Conservation (phyloP, 2,113 vertebrate genomes). For the Sylvia atricapilla region DNA sequence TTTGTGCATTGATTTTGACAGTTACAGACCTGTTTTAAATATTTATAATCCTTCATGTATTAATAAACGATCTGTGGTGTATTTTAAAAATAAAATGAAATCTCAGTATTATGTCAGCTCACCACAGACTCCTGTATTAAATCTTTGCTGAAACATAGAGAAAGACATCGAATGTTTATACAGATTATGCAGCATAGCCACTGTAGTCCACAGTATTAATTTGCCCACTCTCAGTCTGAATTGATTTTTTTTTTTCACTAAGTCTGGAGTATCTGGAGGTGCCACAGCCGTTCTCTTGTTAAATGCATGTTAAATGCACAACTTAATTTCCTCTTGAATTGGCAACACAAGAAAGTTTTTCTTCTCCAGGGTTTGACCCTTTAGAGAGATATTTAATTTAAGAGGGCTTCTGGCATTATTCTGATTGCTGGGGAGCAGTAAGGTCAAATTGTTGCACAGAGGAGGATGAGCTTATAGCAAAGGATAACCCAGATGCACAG, state of each 20-base stretch:
- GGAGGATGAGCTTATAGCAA: neutral
- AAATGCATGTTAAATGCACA: conserved; percentile 2
- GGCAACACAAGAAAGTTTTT: neutral
- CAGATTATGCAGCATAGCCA: neutral
- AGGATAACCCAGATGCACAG: neutral
- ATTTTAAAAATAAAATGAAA: conserved; percentile 65
- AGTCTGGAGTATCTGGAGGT: conserved; percentile 2
- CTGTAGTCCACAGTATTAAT: conserved; percentile 18
- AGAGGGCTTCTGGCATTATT: neutral
- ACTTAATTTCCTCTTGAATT: conserved; percentile 27
- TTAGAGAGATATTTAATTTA: neutral
- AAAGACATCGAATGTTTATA: conserved; percentile 5
- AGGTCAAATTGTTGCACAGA: neutral
- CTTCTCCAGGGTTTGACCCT: neutral
- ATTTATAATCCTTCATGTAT: conserved; percentile 54
- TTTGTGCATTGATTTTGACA: conserved; percentile 50
- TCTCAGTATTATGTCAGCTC: conserved; percentile 35
- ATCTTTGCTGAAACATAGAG: conserved; percentile 30
- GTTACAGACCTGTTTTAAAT: conserved; percentile 49
- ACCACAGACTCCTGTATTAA: conserved; percentile 47
- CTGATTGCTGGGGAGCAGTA: neutral
- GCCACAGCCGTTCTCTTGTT: neutral
- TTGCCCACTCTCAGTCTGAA: conserved; percentile 5
- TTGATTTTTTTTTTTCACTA: conserved; percentile 19
- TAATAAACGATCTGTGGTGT: conserved; percentile 55